Percentiles rank a stretch among this genome's conserved stretches.
Evolutionary conservation across 2,797 vertebrate species (phyloP).

Genomic region (Rhinophrynus dorsalis): DNA sequence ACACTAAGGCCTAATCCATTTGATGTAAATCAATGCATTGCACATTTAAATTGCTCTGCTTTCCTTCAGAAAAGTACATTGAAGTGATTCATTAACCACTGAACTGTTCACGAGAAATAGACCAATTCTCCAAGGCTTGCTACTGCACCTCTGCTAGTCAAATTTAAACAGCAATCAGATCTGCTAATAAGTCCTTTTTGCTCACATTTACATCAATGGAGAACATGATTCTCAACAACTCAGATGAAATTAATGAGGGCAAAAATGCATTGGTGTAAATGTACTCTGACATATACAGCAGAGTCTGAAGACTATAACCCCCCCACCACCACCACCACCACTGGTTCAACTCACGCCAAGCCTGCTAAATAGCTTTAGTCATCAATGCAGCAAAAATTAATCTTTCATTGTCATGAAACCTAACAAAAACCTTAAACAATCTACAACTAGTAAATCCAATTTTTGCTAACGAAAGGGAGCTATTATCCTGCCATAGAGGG

Average conservation of each 20-base stretch:
- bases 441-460: too few species aligned
- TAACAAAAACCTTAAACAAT: too few species aligned
- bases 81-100: constrained; percentile 71
- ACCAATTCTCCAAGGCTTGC: constrained; percentile 64
- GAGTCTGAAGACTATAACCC: constrained; percentile 49
- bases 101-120: constrained; percentile 65
- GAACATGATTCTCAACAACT: constrained; percentile 69
- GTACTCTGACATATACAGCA: constrained; percentile 46
- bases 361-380: too few species aligned
- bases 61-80: constrained; percentile 72
- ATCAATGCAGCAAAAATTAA: too few species aligned
- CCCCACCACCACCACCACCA: constrained; percentile 8
- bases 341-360: too few species aligned
- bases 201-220: constrained; percentile 64
- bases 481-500: too few species aligned
- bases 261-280: constrained; percentile 65
- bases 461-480: too few species aligned
- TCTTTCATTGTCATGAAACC: too few species aligned
- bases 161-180: constrained; percentile 77
- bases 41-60: constrained; percentile 68
- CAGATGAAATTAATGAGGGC: constrained; percentile 67
- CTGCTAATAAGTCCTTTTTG: constrained; percentile 68
- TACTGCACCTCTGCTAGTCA: constrained; percentile 65
- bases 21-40: constrained; percentile 71
- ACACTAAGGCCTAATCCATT: constrained; percentile 68